Evolutionary conservation across 2,113 vertebrate species (phyloP), one percentile per base, ranked within the genome.

Genomic region (Melanerpes formicivorus): DNA sequence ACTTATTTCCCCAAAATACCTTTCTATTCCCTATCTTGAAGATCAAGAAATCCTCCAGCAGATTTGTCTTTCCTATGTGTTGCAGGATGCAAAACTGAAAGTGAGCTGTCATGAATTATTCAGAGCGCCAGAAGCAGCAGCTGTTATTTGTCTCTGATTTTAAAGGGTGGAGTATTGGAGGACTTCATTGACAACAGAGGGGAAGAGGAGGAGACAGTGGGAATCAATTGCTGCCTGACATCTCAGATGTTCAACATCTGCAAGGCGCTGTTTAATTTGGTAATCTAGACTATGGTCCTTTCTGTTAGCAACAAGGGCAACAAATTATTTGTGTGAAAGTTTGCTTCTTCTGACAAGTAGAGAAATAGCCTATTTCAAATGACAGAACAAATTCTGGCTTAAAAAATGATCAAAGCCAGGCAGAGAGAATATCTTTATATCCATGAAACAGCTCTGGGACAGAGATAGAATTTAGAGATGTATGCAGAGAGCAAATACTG

Each of bases 101-200:
- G 37, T 64, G 64, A 93, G 55, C 58, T 80, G 52, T 26, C 83
- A 88, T 95, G 90, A 97, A 96, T 97, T 96, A 97, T 96, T 97
- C 96, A 97, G 87, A 90, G n/a, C 64, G 64, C 78, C 85, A 88
- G 82, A 84, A 91, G 73, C 90, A 96, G 85, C 97, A 97, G 93
- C 93, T 97, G 95, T 73, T 96, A 86, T 60, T 93, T 84, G 80
- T 90, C 88, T 89, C 81, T 85, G 55, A 84, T 91, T 96, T 87
- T 84, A 84, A 93, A 96, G 90, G 86, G 85, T 93, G 91, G 77
- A 95, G 96, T 94, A 88, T 17, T 81, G 80, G 85, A 97, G 91
- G 84, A 80, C 64, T 85, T 84, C 71, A 50, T 7, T 71, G 90
- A 71, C 72, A 90, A 55, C 94, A 88, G 54, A 58, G 73, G 54